Conservation (phyloP, 2,888 invertebrate species). For the Silvanus unidentatus region DNA sequence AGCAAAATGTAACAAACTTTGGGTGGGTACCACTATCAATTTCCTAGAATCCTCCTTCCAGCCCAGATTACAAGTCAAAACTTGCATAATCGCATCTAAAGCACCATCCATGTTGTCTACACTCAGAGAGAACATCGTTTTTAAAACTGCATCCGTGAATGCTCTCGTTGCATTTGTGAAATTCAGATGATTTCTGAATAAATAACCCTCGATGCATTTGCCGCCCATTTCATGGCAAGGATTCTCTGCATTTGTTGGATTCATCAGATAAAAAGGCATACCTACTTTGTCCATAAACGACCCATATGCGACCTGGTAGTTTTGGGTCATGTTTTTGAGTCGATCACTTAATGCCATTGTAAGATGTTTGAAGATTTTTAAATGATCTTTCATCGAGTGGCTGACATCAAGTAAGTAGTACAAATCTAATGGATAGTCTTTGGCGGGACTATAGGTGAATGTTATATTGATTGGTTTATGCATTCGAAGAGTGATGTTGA, state of each 20-base stretch:
- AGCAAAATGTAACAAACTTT: conserved; percentile 50
- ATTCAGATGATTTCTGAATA: conserved; percentile 70
- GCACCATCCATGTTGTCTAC: conserved; percentile 59
- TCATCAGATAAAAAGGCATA: conserved; percentile 63
- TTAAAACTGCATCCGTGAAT: conserved; percentile 42
- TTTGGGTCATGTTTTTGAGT: conserved; percentile 55
- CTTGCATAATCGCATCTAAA: conserved; percentile 78
- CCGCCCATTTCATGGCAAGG: conserved; percentile 55
- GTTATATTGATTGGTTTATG: conserved; percentile 54
- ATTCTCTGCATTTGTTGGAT: too few species aligned
- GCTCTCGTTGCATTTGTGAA: conserved; percentile 51
- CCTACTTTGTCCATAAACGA: conserved; percentile 74
- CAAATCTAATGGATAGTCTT: conserved; percentile 80
- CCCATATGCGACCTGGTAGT: conserved; percentile 69
- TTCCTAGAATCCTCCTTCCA: conserved; percentile 67
- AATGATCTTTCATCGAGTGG: conserved; percentile 83
- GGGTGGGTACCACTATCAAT: conserved; percentile 31
- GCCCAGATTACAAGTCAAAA: conserved; percentile 63
- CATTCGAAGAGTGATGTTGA: too few species aligned
- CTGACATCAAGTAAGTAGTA: conserved; percentile 91
- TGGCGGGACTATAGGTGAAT: conserved; percentile 66
- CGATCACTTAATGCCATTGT: not conserved
- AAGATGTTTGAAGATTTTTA: conserved; percentile 44
- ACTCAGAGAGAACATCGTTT: conserved; percentile 25
- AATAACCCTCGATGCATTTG: conserved; percentile 72